These are phyloP conservation scores for Riparia riparia DNA, from an alignment of 2,113 vertebrate species.

Conservation along the genomic window DNA sequence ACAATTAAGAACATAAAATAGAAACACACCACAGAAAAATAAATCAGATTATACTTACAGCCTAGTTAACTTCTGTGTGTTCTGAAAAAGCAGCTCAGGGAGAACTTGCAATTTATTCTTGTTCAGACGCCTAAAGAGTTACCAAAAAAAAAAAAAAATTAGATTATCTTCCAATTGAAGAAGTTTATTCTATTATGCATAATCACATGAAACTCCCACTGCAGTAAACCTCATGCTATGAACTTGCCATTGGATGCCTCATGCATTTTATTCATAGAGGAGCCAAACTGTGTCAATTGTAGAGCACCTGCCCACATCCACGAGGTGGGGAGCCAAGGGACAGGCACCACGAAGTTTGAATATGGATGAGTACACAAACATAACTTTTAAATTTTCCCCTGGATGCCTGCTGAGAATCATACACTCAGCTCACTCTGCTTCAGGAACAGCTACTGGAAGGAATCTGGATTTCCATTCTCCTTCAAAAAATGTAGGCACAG, in stretches of 20 bases:
- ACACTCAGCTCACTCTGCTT: not conserved
- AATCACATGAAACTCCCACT: not conserved
- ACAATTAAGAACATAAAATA: not conserved
- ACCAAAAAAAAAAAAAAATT: not conserved
- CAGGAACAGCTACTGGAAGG: not conserved
- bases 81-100: conserved; percentile 97
- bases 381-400: not conserved
- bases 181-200: not conserved
- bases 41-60: conserved; percentile 86
- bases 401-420: not conserved
- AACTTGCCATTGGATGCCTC: fast-evolving
- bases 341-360: not conserved
- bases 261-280: fast-evolving
- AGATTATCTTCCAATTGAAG: not conserved
- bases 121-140: conserved; percentile 88
- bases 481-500: not conserved
- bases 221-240: not conserved
- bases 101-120: conserved; percentile 96
- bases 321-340: not conserved
- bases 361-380: not conserved
- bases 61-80: conserved; percentile 92
- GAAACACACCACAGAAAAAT: not conserved
- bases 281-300: not conserved
- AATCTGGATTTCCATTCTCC: not conserved
- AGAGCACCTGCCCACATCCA: not conserved